Evolutionary conservation across 2,797 vertebrate species (phyloP).

Genomic region (Aeoliscus strigatus): DNA sequence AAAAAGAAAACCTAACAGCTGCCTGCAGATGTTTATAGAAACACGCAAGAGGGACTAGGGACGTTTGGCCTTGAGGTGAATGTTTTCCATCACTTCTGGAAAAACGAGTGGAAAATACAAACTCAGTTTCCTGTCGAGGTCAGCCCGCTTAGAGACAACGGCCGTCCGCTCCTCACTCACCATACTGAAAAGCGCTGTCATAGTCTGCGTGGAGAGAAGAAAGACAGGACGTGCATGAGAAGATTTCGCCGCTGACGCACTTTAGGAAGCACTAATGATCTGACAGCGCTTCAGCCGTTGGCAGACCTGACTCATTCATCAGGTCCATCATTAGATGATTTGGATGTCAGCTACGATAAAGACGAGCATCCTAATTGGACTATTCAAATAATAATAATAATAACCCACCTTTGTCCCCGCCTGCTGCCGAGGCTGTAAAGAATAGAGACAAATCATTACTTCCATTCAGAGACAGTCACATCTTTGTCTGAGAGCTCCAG

Average conservation of each 20-base stretch:
- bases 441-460: conserved; percentile 20
- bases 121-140: conserved; percentile 42
- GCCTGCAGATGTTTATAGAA: background rate
- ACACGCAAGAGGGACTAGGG: conserved; percentile 17
- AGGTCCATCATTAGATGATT: conserved; percentile 24
- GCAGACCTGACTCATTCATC: too few species aligned
- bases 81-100: conserved; percentile 55
- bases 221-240: conserved; percentile 31
- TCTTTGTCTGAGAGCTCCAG: conserved; percentile 7
- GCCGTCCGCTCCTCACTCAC: conserved; percentile 62
- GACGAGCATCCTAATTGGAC: conserved; percentile 30
- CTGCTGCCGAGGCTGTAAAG: conserved; percentile 39
- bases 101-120: conserved; percentile 48
- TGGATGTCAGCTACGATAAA: conserved; percentile 16
- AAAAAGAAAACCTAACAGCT: too few species aligned
- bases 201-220: conserved; percentile 53
- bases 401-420: conserved; percentile 56
- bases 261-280: conserved; percentile 36
- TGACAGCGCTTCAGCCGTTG: conserved; percentile 30
- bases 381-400: conserved; percentile 29
- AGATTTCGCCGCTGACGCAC: conserved; percentile 41
- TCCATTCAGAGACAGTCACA: conserved; percentile 12
- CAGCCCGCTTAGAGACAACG: conserved; percentile 21
- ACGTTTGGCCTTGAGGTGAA: conserved; percentile 37
- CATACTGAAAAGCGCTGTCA: conserved; percentile 75